Conservation (phyloP, 2,113 vertebrate genomes). For the Oncorhynchus kisutch region DNA sequence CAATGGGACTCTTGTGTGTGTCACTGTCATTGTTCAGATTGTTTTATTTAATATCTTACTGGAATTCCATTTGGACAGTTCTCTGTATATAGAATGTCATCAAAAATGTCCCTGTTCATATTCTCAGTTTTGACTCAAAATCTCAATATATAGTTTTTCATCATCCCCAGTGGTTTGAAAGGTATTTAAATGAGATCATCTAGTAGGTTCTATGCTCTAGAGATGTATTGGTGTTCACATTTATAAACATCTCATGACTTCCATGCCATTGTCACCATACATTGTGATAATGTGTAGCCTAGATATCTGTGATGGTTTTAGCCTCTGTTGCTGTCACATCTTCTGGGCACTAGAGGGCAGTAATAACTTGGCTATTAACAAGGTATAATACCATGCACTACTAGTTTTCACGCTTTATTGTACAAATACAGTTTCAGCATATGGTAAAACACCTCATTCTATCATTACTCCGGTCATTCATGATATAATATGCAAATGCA, state of each 20-base stretch:
- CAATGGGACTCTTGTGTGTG: neutral
- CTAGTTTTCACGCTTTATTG: neutral
- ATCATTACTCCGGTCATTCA: neutral
- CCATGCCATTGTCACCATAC: neutral
- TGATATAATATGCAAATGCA: neutral
- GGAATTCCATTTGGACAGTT: neutral
- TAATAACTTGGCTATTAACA: slow-evolving; percentile 9
- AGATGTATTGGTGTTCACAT: too few species aligned
- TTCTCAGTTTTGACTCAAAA: too few species aligned
- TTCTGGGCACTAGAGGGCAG: slow-evolving; percentile 38
- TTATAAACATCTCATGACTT: neutral
- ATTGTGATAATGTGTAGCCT: neutral
- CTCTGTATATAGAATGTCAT: too few species aligned
- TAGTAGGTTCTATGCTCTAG: too few species aligned
- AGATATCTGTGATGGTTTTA: neutral
- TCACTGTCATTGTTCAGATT: neutral
- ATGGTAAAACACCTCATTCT: neutral
- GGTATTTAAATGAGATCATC: too few species aligned
- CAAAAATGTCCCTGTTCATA: too few species aligned
- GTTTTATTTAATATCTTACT: neutral
- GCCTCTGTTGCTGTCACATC: slow-evolving; percentile 10
- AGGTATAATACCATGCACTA: neutral
- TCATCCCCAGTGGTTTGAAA: too few species aligned
- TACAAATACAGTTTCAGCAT: neutral
- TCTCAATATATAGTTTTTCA: too few species aligned